Base-by-base conservation (phyloP, 2,113 vertebrate genomes). In the Rhinolophus sinicus region DNA sequence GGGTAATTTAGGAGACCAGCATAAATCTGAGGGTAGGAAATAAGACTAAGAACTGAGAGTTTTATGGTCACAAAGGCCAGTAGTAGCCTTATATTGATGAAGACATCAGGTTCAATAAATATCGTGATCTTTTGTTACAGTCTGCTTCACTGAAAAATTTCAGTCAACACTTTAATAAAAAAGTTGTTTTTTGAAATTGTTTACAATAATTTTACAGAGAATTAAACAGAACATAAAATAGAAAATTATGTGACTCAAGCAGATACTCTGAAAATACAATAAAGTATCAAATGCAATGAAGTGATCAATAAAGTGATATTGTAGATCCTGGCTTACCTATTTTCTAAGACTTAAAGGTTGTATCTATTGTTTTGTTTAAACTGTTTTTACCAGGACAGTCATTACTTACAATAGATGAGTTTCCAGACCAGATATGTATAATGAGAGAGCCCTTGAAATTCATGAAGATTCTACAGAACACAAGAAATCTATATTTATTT, bases 401-500 rank as follows among this genome's bases (percentile, higher is more conserved):
- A 67, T 94, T 96, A 33, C 35, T 78, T 87, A 47, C 22, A 92
- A 50, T 21, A 73, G 50, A 90, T 0, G 7, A 70, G 21, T 54
- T 78, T 95, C 62, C 50, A 83, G 38, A 40, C 14, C 40, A 86
- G 56, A 60, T 47, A 24, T 88, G 21, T 64, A 47, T 50, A 95
- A 81, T 88, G 65, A 95, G 65, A 95, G 58, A 95, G 86, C 11
- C 13, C 35, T 62, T 88, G 44, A 82, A 96, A 52, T 77, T 85
- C 50, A 56, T 19, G 28, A 91, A 82, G 56, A 83, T 33, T 89
- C 44, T 52, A 65, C 38, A 90, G 89, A 96, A 58, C 70, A 76
- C 30, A 69, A 33, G 58, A 93, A 80, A 94, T 96, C 83, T 93
- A 9, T 95, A 75, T 93, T 95, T 82, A 88, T 67, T 93, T 91